Conservation (phyloP, 2,113 vertebrate genomes). For the Halcyon senegalensis region DNA sequence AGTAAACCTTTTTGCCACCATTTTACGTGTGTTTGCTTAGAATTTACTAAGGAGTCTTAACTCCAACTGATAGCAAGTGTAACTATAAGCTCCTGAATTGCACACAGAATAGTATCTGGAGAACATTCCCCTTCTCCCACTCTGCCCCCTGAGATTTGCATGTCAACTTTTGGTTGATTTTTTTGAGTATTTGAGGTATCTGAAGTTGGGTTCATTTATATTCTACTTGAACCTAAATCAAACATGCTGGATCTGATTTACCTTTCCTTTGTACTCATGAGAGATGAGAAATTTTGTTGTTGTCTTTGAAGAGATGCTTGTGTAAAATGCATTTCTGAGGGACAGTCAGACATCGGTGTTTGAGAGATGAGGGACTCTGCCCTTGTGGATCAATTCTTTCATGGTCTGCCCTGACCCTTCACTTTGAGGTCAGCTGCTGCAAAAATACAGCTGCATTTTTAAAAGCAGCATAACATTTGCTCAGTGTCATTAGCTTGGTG, state of each 20-base stretch:
- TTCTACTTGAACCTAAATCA: not conserved
- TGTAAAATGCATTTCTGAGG: not conserved
- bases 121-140: fast-evolving
- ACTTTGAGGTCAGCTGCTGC: not conserved
- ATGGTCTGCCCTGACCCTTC: not conserved
- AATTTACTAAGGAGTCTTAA: not conserved
- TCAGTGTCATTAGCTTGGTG: not conserved
- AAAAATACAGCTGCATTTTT: not conserved
- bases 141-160: not conserved
- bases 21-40: not conserved
- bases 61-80: not conserved
- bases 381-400: not conserved
- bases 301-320: not conserved
- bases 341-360: not conserved
- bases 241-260: not conserved
- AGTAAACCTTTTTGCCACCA: not conserved
- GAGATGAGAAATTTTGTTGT: not conserved
- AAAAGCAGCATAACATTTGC: not conserved
- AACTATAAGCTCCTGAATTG: not conserved
- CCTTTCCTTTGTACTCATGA: not conserved
- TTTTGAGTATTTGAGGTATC: not conserved
- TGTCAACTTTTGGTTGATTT: not conserved
- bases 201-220: not conserved
- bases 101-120: not conserved
- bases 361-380: not conserved